Conservation (phyloP, 2,797 vertebrate genomes). For the Clarias pachynema region DNA sequence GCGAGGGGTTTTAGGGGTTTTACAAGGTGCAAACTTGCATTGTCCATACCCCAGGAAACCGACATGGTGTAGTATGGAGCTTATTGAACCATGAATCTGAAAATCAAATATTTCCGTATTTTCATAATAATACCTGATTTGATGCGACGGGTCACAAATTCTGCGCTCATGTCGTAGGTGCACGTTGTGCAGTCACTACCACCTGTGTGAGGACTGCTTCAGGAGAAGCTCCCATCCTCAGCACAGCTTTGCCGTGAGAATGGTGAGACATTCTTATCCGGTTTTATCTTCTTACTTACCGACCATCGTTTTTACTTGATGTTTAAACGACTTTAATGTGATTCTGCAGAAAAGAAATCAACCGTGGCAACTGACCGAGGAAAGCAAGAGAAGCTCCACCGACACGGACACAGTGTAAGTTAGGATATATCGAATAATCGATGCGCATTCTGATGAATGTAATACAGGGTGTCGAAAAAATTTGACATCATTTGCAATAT, state of each 20-base stretch:
- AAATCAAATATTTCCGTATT: too few relatives aligned
- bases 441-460: not conserved
- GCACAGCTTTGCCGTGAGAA: constrained; percentile 69
- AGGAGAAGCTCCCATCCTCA: constrained; percentile 61
- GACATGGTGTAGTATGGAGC: too few relatives aligned
- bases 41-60: too few relatives aligned
- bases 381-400: constrained; percentile 18
- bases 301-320: not conserved
- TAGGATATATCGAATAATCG: not conserved
- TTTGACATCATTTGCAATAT: too few relatives aligned
- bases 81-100: too few relatives aligned
- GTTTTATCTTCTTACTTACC: not conserved
- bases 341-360: constrained; percentile 74
- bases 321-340: not conserved
- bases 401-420: constrained; percentile 41
- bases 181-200: constrained; percentile 66
- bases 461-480: too few relatives aligned
- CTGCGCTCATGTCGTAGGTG: constrained; percentile 63
- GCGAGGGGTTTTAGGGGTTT: too few relatives aligned
- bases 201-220: constrained; percentile 74
- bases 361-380: constrained; percentile 63
- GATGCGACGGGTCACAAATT: not conserved
- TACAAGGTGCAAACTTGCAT: too few relatives aligned
- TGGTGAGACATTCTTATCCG: constrained; percentile 62
- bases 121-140: too few relatives aligned